Conservation (phyloP, 2,797 vertebrate species). For the Austrolebias charrua region DNA sequence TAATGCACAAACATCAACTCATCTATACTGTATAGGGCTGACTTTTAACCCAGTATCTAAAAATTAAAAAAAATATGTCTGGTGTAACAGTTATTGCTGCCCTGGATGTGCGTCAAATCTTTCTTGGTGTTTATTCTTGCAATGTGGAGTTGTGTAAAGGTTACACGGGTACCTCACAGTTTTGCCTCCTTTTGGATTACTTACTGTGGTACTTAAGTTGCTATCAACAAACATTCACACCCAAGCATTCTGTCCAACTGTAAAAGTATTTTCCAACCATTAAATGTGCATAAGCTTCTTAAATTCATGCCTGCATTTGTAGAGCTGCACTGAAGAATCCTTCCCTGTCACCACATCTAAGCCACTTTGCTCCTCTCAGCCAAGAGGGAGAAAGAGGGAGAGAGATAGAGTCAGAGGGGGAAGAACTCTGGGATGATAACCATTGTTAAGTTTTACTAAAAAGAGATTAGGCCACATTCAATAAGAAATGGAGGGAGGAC, state of each 20-base stretch:
- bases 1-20: background rate
- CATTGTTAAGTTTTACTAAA: constrained; percentile 45
- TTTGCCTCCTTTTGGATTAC: constrained; percentile 41
- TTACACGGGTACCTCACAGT: constrained; percentile 1
- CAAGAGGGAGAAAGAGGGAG: constrained; percentile 20
- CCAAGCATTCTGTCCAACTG: constrained; percentile 35
- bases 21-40: constrained; percentile 25
- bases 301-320: constrained; percentile 56
- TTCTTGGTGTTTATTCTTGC: background rate
- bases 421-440: constrained; percentile 48
- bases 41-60: constrained; percentile 24
- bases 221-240: constrained; percentile 49
- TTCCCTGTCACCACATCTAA: constrained; percentile 64
- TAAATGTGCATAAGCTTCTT: constrained; percentile 69
- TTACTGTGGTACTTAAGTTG: constrained; percentile 39
- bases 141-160: background rate
- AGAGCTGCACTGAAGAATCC: constrained; percentile 45
- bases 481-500: constrained; percentile 24
- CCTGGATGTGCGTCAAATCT: background rate
- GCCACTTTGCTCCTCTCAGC: constrained; percentile 61
- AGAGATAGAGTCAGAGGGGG: constrained; percentile 18
- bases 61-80: constrained; percentile 7
- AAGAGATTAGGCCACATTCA: constrained; percentile 52
- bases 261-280: constrained; percentile 51
- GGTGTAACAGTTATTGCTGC: background rate